Evolutionary conservation across 1,140 invertebrate species (phyloP).

Genomic region (Pogonus chalceus): DNA sequence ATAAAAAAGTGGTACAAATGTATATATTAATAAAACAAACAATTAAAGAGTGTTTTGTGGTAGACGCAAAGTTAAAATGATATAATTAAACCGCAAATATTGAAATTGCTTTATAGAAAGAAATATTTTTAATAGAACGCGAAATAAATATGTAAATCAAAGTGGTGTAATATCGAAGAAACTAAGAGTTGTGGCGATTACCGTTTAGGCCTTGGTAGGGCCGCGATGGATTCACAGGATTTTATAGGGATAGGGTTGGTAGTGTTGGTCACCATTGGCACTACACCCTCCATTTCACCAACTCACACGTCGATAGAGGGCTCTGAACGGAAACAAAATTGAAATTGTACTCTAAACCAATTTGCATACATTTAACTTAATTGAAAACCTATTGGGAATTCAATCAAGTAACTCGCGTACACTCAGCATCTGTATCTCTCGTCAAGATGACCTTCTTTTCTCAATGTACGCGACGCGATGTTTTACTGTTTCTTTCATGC

Average conservation of each 20-base stretch:
- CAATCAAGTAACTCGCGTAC: not conserved
- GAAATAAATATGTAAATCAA: no score
- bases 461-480: not conserved
- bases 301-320: not conserved
- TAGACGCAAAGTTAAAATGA: no score
- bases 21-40: no score
- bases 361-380: conserved; percentile 21
- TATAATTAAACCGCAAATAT: no score
- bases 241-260: not conserved
- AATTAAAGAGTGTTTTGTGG: no score
- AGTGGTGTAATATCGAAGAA: no score
- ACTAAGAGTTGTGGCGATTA: no score
- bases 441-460: not conserved
- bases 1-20: no score
- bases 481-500: no score
- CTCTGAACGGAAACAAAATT: conserved; percentile 19
- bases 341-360: conserved; percentile 21
- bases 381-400: conserved; percentile 19
- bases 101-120: no score
- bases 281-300: not conserved
- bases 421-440: not conserved
- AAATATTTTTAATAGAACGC: no score
- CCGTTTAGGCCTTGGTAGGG: not conserved
- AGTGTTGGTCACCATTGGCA: not conserved
- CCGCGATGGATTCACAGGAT: not conserved